Evolutionary conservation across 2,113 vertebrate species (phyloP).

Genomic region (Pollachius pollachius): DNA sequence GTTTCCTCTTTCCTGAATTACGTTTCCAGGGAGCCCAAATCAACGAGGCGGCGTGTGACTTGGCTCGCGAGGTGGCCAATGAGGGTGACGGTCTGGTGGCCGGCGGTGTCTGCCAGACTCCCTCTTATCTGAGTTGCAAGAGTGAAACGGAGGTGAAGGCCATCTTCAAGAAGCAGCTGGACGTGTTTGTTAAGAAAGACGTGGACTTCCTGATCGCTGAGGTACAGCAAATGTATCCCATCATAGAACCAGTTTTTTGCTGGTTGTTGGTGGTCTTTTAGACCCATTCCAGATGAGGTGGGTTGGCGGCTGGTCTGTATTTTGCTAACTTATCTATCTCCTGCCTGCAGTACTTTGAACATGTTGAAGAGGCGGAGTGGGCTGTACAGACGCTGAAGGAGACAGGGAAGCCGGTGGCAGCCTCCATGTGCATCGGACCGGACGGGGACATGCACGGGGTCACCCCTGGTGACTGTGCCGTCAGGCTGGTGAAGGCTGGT

Average conservation of each 20-base stretch:
- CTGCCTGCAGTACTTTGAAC: conserved; percentile 90
- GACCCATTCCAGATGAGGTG: neutral
- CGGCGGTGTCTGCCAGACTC: conserved; percentile 95
- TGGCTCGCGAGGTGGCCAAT: conserved; percentile 89
- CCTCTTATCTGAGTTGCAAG: conserved; percentile 95
- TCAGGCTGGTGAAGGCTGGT: conserved; percentile 92
- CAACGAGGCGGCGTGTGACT: conserved; percentile 94
- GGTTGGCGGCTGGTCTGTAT: neutral
- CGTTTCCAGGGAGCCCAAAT: conserved; percentile 82
- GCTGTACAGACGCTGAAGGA: conserved; percentile 89
- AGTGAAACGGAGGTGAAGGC: conserved; percentile 88
- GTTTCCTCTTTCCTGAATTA: too few species aligned
- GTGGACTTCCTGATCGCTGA: conserved; percentile 97
- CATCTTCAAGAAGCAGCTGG: conserved; percentile 86
- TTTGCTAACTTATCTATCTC: neutral
- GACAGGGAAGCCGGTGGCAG: conserved; percentile 90
- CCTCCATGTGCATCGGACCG: conserved; percentile 89
- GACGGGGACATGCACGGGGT: conserved; percentile 91
- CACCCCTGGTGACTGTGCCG: conserved; percentile 85
- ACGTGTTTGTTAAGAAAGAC: conserved; percentile 88
- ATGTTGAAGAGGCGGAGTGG: conserved; percentile 96
- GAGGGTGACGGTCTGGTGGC: conserved; percentile 93
- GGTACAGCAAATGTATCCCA: conserved; percentile 67
- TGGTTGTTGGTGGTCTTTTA: neutral
- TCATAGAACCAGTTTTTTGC: neutral